Evolutionary conservation across 1,140 invertebrate species (phyloP), one percentile per base, ranked within the genome.

Genomic region (Nylanderia fulva): DNA sequence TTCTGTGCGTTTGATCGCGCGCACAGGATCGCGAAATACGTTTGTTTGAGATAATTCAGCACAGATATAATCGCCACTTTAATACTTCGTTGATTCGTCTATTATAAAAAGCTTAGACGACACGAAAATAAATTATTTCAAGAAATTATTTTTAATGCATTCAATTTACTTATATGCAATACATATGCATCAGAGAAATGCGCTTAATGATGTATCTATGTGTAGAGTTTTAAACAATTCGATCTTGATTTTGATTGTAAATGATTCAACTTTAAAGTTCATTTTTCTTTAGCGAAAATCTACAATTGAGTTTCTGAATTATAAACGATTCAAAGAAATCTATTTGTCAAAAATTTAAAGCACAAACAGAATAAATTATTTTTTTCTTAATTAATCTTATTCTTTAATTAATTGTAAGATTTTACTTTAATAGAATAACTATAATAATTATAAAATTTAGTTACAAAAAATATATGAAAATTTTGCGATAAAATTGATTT

Each of bases 1-100:
- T 76, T 54, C 18, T 58, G 63, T 36, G 21, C 42, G 54, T 9
- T 74, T 77, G 86, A 85, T 85, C 83, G 13, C 27, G 15, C 27
- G 18, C 80, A 48, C 9, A 33, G 36, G 7, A 0, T 21, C 56
- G 27, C 56, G 27, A 88, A 85, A 82, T 76, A 85, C 48, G 45
- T 76, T 88, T 80, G 66, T 85, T 82, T 84, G 24, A 36, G 7
- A 42, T 56, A 27, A 29, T 11, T 15, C 29, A 64, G 18, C 18
- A 13, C 24, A 9, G 29, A 72, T 75, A 75, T 15, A 3, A 87
- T 88, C 39, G n/a, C 52, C 6, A 76, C 18, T 76, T 66, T 66
- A 13, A 36, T 8, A 66, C 24, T 7, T 76, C 33, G 29, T 24
- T 11, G 13, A 77, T 48, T 64, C 8, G 13, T 77, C 21, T 18